These are phyloP conservation scores for Aphidoletes aphidimyza DNA, from an alignment of 2,888 invertebrate genomes.

Conservation along the genomic window DNA sequence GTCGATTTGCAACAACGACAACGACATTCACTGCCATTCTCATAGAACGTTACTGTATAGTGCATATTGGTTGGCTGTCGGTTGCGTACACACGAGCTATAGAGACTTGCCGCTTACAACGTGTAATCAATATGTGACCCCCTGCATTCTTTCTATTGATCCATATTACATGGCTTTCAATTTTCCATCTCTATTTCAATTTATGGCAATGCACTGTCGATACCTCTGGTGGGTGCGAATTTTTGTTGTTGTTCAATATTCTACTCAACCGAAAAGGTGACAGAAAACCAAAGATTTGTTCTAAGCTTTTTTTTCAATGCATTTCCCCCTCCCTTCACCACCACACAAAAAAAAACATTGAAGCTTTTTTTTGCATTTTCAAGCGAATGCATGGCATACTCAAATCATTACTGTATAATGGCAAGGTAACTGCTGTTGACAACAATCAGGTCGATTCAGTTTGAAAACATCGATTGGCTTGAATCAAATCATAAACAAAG, in stretches of 20 bases:
- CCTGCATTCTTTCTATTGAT: constrained; percentile 49
- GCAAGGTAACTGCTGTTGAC: not conserved
- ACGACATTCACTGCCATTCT: not conserved
- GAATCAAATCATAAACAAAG: constrained; percentile 44
- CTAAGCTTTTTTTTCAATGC: too few relatives aligned
- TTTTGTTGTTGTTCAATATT: too few relatives aligned
- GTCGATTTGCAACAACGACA: not conserved
- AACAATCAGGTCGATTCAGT: not conserved
- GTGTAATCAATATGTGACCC: constrained; percentile 42
- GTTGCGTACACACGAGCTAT: not conserved
- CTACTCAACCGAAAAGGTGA: too few relatives aligned
- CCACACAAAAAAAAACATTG: too few relatives aligned
- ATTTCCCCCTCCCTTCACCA: too few relatives aligned
- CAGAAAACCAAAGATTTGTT: too few relatives aligned
- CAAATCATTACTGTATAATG: too few relatives aligned
- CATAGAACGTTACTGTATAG: not conserved
- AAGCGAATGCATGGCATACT: too few relatives aligned
- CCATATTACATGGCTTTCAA: constrained; percentile 18
- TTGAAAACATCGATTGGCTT: not conserved
- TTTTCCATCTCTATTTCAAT: not conserved
- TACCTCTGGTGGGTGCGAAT: too few relatives aligned
- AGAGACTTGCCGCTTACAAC: constrained; percentile 21
- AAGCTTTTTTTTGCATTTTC: too few relatives aligned
- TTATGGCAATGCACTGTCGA: not conserved
- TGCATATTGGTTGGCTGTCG: not conserved